phyloP scores from a whole-genome alignment of 2,888 invertebrate genomes.

The Serripes groenlandicus region DNA sequence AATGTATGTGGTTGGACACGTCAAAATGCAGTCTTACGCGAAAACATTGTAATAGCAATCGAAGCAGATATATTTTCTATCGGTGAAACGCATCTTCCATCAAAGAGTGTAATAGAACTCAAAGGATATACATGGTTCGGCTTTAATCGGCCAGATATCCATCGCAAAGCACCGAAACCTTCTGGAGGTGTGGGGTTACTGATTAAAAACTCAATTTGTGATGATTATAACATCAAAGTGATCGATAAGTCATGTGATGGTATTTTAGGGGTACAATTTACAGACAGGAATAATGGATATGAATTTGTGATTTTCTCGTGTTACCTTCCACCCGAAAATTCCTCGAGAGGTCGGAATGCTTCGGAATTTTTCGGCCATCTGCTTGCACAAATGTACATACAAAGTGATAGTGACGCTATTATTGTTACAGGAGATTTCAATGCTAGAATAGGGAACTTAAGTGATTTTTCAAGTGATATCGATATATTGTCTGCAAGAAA shows the following conservation, averaged over 20 bases:
- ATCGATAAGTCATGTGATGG: slow-evolving; percentile 41
- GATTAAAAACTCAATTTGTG: slow-evolving; percentile 22
- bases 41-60: slow-evolving; percentile 22
- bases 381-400: slow-evolving; percentile 35
- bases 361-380: slow-evolving; percentile 37
- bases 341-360: too few species aligned
- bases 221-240: slow-evolving; percentile 24
- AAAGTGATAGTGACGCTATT: slow-evolving; percentile 34
- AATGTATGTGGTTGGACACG: slow-evolving; percentile 63
- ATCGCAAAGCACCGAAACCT: slow-evolving; percentile 43
- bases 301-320: too few species aligned
- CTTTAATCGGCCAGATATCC: slow-evolving; percentile 30
- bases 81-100: slow-evolving; percentile 47
- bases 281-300: not conserved
- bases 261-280: slow-evolving; percentile 38
- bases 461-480: slow-evolving; percentile 19
- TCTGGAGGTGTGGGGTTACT: slow-evolving; percentile 54
- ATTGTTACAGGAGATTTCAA: slow-evolving; percentile 45
- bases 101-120: slow-evolving; percentile 17
- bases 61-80: slow-evolving; percentile 47
- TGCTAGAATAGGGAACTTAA: slow-evolving; percentile 34
- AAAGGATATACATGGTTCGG: slow-evolving; percentile 47
- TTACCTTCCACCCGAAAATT: too few species aligned
- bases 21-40: slow-evolving; percentile 37
- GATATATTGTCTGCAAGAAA: slow-evolving; percentile 27